Percentiles rank a stretch among this genome's conserved stretches.
These are phyloP conservation scores for Drosophila heteroneura DNA, from an alignment of 2,888 invertebrate genomes.

Conservation along the genomic window DNA sequence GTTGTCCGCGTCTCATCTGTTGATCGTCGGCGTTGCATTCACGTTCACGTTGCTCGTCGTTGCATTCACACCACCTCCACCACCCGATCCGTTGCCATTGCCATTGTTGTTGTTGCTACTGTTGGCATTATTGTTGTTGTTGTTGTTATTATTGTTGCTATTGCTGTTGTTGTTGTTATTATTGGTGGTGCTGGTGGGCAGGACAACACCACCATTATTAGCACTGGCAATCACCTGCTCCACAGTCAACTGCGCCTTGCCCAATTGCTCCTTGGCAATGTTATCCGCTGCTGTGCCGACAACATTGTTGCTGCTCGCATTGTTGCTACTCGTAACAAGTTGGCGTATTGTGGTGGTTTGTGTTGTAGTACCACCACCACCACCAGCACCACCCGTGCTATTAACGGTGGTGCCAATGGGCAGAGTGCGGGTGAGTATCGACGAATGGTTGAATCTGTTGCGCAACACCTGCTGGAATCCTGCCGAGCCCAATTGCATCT, in stretches of 20 bases:
- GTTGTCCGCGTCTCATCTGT: slow-evolving; percentile 85
- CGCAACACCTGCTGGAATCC: slow-evolving; percentile 81
- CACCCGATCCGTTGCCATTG: slow-evolving; percentile 35
- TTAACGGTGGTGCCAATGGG: slow-evolving; percentile 77
- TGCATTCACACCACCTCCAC: slow-evolving; percentile 36
- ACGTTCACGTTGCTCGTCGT: slow-evolving; percentile 56
- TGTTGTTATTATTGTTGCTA: slow-evolving; percentile 49
- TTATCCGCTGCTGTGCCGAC: slow-evolving; percentile 21
- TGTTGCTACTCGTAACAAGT: slow-evolving; percentile 63
- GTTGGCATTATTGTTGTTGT: slow-evolving; percentile 17
- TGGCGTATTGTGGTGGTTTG: slow-evolving; percentile 60
- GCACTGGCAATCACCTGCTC: slow-evolving; percentile 71
- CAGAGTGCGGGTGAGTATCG: slow-evolving; percentile 80
- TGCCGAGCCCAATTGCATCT: slow-evolving; percentile 82
- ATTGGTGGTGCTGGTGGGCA: slow-evolving; percentile 59
- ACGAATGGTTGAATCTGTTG: slow-evolving; percentile 81
- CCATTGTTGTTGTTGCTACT: slow-evolving; percentile 19
- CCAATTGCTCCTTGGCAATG: slow-evolving; percentile 57
- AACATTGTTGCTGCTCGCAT: slow-evolving; percentile 64
- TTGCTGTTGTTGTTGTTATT: slow-evolving; percentile 40
- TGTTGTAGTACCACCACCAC: slow-evolving; percentile 18
- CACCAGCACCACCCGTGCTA: slow-evolving; percentile 54
- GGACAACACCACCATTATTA: slow-evolving; percentile 69
- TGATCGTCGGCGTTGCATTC: slow-evolving; percentile 82
- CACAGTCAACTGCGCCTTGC: slow-evolving; percentile 67